phyloP scores from a whole-genome alignment of 2,888 invertebrate genomes.

The Orthonychiurus folsomi region DNA sequence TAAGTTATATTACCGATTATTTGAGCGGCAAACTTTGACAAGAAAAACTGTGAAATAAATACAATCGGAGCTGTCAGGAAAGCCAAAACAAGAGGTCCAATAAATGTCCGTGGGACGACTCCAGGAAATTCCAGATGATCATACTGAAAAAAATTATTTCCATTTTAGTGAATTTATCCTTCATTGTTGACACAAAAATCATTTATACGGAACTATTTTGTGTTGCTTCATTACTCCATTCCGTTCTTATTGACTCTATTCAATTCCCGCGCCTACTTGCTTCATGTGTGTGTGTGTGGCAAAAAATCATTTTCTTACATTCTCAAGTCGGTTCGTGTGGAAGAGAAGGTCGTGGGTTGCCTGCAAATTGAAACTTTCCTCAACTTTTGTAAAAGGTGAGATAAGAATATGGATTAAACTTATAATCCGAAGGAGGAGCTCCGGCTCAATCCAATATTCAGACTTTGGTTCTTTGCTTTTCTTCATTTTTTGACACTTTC shows the following conservation, averaged over 20 bases:
- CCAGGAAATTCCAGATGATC: slow-evolving; percentile 97
- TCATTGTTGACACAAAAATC: neutral
- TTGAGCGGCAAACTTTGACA: slow-evolving; percentile 79
- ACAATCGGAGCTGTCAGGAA: slow-evolving; percentile 67
- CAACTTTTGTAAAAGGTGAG: slow-evolving; percentile 97
- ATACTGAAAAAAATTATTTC: slow-evolving; percentile 58
- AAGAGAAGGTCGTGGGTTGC: slow-evolving; percentile 95
- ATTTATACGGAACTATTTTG: neutral
- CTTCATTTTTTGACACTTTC: no score
- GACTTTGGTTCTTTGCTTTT: no score
- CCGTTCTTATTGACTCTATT: no score
- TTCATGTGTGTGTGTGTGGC: no score
- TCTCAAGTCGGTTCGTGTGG: no score
- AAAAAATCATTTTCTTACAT: no score
- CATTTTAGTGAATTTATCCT: neutral
- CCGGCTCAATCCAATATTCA: no score
- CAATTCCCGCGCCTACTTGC: no score
- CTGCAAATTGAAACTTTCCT: slow-evolving; percentile 98
- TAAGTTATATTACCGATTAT: slow-evolving; percentile 63
- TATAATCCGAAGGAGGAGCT: slow-evolving; percentile 32
- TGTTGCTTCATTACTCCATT: no score
- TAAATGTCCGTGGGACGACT: slow-evolving; percentile 91
- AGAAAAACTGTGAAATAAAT: slow-evolving; percentile 56
- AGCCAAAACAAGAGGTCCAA: slow-evolving; percentile 80
- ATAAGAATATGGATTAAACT: slow-evolving; percentile 61